A percentile compares a stretch with the other conserved stretches of the same genome.
Evolutionary conservation across 1,140 invertebrate genomes (phyloP).

Genomic region (Drosophila pruinosa): DNA sequence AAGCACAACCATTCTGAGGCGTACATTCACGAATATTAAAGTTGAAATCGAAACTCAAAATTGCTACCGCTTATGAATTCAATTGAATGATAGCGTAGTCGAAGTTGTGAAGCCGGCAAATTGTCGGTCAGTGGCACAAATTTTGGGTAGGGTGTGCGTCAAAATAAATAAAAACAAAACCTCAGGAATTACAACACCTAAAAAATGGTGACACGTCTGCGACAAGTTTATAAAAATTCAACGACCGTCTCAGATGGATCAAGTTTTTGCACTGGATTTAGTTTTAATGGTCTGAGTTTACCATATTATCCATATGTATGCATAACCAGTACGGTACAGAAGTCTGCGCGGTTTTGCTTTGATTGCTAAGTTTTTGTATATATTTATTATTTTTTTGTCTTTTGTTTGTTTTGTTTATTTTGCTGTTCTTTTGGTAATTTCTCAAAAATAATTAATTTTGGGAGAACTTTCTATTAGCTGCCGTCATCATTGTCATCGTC

Average conservation of each 20-base stretch:
- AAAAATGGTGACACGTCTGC: slow-evolving; percentile 49
- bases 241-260: slow-evolving; percentile 42
- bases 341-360: slow-evolving; percentile 1
- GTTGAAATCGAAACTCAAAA: slow-evolving; percentile 48
- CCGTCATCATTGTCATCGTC: slow-evolving; percentile 48
- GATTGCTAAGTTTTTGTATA: slow-evolving; percentile 14
- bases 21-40: slow-evolving; percentile 7
- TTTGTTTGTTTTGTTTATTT: slow-evolving; percentile 36
- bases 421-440: slow-evolving; percentile 62
- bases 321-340: neutral
- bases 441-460: slow-evolving; percentile 70
- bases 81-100: slow-evolving; percentile 57
- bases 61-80: slow-evolving; percentile 30
- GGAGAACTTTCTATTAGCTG: slow-evolving; percentile 75
- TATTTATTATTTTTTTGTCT: slow-evolving; percentile 12
- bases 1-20: neutral
- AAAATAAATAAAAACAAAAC: slow-evolving; percentile 47
- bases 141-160: slow-evolving; percentile 66
- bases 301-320: slow-evolving; percentile 30
- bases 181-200: slow-evolving; percentile 53
- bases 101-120: slow-evolving; percentile 32
- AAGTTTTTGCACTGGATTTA: slow-evolving; percentile 74
- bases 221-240: slow-evolving; percentile 76
- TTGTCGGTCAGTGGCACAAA: slow-evolving; percentile 78
- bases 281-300: slow-evolving; percentile 70